Evolutionary conservation across 2,113 vertebrate species (phyloP).

Genomic region (Hippocampus mohnikei): DNA sequence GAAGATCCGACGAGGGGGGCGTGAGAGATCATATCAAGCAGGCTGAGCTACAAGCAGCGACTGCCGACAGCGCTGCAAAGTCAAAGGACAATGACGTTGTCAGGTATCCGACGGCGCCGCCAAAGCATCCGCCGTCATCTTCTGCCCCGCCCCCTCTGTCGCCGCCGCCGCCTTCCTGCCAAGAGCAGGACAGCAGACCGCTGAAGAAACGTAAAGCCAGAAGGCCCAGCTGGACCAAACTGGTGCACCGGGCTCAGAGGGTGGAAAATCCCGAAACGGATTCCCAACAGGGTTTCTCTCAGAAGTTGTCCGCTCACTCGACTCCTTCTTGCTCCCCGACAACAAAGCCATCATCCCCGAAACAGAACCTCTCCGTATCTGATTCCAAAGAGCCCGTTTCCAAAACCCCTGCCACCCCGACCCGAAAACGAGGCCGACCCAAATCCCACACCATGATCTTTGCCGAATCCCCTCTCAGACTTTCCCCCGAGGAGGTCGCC

Average conservation of each 20-base stretch:
- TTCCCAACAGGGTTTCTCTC: conserved; percentile 41
- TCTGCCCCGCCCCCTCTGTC: conserved; percentile 43
- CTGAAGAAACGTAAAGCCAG: conserved; percentile 88
- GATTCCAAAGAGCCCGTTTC: conserved; percentile 39
- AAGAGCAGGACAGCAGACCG: conserved; percentile 78
- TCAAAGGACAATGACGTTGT: conserved; percentile 62
- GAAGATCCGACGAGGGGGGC: conserved; percentile 36
- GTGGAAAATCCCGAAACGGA: conserved; percentile 57
- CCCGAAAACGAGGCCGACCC: conserved; percentile 82
- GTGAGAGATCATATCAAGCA: conserved; percentile 42
- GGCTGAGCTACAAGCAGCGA: conserved; percentile 43
- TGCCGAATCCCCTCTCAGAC: conserved; percentile 55
- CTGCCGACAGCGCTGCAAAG: conserved; percentile 54
- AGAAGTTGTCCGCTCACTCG: conserved; percentile 43
- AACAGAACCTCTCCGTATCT: conserved; percentile 39
- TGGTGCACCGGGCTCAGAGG: conserved; percentile 73
- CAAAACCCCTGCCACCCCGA: conserved; percentile 36
- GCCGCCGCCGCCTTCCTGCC: conserved; percentile 36
- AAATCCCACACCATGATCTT: conserved; percentile 44
- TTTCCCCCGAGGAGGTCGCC: conserved; percentile 77
- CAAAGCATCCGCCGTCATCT: conserved; percentile 38
- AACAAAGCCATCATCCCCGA: conserved; percentile 56
- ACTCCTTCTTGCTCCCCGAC: conserved; percentile 22
- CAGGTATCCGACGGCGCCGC: conserved; percentile 48
- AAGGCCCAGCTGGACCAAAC: conserved; percentile 87